Evolutionary conservation across 1,140 invertebrate species (phyloP).

Genomic region (Lordiphosa clarofinis): DNA sequence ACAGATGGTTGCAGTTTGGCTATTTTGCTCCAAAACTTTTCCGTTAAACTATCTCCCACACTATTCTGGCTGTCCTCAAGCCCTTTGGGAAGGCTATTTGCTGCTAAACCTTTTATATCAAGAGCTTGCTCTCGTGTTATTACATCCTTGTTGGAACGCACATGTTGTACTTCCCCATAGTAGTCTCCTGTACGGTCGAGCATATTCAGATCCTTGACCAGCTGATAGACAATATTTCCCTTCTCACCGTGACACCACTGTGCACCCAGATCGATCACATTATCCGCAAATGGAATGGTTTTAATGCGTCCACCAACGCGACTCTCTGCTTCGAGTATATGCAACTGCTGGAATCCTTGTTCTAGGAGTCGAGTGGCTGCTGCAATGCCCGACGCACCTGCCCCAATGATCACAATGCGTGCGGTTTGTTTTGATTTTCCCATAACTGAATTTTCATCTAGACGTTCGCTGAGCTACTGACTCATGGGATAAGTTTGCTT

Average conservation of each 20-base stretch:
- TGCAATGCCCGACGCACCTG: constrained; percentile 82
- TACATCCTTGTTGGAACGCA: constrained; percentile 64
- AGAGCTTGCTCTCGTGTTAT: constrained; percentile 43
- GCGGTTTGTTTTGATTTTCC: constrained; percentile 22
- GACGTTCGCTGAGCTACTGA: constrained; percentile 29
- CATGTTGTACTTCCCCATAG: constrained; percentile 48
- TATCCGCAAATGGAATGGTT: constrained; percentile 82
- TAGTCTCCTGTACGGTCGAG: constrained; percentile 63
- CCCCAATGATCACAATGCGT: constrained; percentile 81
- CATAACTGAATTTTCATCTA: constrained; percentile 15
- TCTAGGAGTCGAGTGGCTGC: constrained; percentile 81
- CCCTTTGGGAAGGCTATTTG: constrained; percentile 7
- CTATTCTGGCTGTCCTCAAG: constrained; percentile 23
- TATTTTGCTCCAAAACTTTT: constrained; percentile 24
- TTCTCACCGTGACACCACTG: constrained; percentile 88
- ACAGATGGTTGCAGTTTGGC: constrained; percentile 38
- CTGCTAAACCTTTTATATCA: constrained; percentile 30
- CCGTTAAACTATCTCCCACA: constrained; percentile 75
- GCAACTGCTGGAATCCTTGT: constrained; percentile 81
- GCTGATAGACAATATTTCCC: constrained; percentile 84
- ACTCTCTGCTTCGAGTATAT: constrained; percentile 84
- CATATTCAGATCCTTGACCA: constrained; percentile 82
- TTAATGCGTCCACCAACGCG: constrained; percentile 86
- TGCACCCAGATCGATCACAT: constrained; percentile 88
- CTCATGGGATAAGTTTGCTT: neutral